Evolutionary conservation across 2,888 invertebrate species (phyloP).

Genomic region (Stenichneumon culpator): DNA sequence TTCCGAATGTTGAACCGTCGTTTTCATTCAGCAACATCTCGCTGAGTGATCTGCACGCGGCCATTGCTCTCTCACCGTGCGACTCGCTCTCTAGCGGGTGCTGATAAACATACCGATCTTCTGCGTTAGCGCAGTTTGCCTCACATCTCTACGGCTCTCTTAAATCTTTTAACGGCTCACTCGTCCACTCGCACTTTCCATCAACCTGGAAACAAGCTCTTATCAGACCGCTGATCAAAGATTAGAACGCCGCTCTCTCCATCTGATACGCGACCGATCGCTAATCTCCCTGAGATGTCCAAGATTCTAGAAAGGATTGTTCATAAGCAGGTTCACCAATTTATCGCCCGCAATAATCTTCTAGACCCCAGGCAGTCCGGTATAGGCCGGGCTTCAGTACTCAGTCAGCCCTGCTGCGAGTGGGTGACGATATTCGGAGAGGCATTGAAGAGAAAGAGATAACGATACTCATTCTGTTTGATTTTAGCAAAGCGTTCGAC

Average conservation of each 20-base stretch:
- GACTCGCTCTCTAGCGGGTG: neutral
- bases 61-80: neutral
- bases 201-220: neutral
- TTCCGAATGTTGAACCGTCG: neutral
- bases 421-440: neutral
- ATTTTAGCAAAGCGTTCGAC: neutral
- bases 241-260: constrained; percentile 7
- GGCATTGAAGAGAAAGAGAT: neutral
- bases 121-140: neutral
- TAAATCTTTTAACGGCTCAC: neutral
- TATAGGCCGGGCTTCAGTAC: no score
- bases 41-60: neutral
- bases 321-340: neutral
- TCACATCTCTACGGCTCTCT: neutral
- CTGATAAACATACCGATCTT: neutral
- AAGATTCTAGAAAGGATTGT: constrained; percentile 38
- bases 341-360: neutral
- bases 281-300: constrained; percentile 37
- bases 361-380: constrained; percentile 20
- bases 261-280: constrained; percentile 45
- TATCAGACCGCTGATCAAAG: constrained; percentile 15
- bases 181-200: neutral
- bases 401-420: neutral
- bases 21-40: neutral
- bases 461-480: neutral